Base-by-base conservation (phyloP, 2,888 invertebrate genomes). In the Cryptocephalus primarius region DNA sequence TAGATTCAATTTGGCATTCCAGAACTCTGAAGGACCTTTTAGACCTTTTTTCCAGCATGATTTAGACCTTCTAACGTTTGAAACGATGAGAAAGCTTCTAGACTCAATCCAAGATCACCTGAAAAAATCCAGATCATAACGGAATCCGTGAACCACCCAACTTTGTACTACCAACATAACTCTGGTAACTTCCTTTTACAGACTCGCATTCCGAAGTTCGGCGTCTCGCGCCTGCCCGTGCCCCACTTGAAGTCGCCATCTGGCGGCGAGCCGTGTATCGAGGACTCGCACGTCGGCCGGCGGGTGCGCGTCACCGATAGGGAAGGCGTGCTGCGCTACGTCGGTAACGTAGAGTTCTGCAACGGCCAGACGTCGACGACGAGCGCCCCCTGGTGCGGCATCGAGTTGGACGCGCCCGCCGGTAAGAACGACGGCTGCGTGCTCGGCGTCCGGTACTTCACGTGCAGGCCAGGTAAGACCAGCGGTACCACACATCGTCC, bases 381-480 rank as follows among this genome's bases (percentile, higher is more conserved):
- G 22, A 22, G 22, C 22, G 22, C 22, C 22, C 22, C 22, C 22
- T 83, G 80, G 78, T 82, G 82, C 64, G 83, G 83, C 8, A 70
- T 83, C 40, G 80, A 82, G 64, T 66, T 82, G 45, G 69, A 72
- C 46, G 50, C 45, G 14, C 70, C 72, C 40, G 72, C 72, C 48
- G 82, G 82, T 13, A 77, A 77, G 57, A 76, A 82, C 67, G 78
- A 83, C 68, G 83, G 83, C 39, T 65, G 71, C 39, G 75, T 81
- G 9, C 70, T 75, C 49, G 81, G 80, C 9, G 71, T 76, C 39
- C 71, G 76, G 11, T 83, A 83, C 64, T 83, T 83, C 65, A 66
- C 67, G 9, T 83, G 82, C 63, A 22, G 22, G 22, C 22, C 22
- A 22, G 22, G 22, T 22, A 22, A 22, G 22, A 6, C 6, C 22